Conservation (phyloP, 2,888 invertebrate species). For the Drosophila pseudotakahashii region DNA sequence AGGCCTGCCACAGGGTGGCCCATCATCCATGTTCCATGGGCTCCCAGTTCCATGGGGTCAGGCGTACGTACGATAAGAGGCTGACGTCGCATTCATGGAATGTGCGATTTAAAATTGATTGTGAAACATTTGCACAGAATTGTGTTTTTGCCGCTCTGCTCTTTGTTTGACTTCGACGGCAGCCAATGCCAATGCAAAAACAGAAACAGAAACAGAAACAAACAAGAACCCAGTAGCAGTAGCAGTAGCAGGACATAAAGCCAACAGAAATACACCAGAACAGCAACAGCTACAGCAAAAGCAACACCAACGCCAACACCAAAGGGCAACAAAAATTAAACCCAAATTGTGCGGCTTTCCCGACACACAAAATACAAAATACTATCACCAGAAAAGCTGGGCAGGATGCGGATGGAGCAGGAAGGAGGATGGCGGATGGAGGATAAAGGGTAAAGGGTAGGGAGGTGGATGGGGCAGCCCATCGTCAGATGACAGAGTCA, state of each 20-base stretch:
- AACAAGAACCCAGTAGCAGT: conserved; percentile 16
- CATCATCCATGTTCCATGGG: no score
- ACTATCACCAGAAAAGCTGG: conserved; percentile 14
- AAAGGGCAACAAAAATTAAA: conserved; percentile 38
- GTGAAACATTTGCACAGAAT: conserved; percentile 73
- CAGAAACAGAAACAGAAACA: no score
- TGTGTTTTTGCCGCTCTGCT: conserved; percentile 47
- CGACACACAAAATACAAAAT: conserved; percentile 35
- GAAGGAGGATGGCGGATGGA: neutral
- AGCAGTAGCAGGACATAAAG: neutral
- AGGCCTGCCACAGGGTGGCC: conserved; percentile 7
- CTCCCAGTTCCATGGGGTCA: conserved; percentile 8
- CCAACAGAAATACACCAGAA: conserved; percentile 1
- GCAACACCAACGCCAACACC: neutral
- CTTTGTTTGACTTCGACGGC: conserved; percentile 46
- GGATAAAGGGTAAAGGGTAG: no score
- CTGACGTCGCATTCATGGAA: conserved; percentile 46
- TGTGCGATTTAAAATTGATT: conserved; percentile 75
- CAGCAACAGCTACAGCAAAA: conserved; percentile 2
- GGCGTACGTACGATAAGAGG: conserved; percentile 45
- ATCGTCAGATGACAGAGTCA: conserved; percentile 22
- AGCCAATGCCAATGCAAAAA: neutral
- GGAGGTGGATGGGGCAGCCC: neutral
- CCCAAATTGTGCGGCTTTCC: conserved; percentile 64
- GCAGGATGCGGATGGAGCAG: neutral